These are phyloP conservation scores for Neoscelio sp. DNA, from an alignment of 2,888 invertebrate genomes.

Conservation along the genomic window DNA sequence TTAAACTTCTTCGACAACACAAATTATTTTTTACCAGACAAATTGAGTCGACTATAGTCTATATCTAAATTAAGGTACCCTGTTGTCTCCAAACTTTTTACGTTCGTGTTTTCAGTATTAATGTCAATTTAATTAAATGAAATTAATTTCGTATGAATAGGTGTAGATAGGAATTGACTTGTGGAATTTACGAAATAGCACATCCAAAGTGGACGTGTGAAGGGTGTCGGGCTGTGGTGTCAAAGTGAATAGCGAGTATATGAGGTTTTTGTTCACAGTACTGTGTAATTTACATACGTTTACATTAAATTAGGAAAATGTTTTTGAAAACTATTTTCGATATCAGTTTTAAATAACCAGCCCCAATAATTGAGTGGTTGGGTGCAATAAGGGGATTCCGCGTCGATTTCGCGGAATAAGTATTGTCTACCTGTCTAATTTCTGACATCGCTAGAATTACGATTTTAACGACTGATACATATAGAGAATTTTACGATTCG, in stretches of 20 bases:
- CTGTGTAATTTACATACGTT: conserved; percentile 24
- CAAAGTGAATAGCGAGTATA: conserved; percentile 63
- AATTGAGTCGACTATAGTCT: conserved; percentile 17
- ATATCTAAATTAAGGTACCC: conserved; percentile 26
- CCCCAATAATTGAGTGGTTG: too few relatives aligned
- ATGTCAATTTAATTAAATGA: conserved; percentile 62
- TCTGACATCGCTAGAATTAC: too few relatives aligned
- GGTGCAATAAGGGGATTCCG: too few relatives aligned
- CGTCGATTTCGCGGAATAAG: too few relatives aligned
- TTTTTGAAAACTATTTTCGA: too few relatives aligned
- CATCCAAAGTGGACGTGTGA: conserved; percentile 41
- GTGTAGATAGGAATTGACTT: conserved; percentile 53
- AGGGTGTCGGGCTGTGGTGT: conserved; percentile 58
- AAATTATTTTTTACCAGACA: not conserved
- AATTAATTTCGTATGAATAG: conserved; percentile 64
- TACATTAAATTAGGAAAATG: conserved; percentile 63
- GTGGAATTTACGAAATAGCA: conserved; percentile 62
- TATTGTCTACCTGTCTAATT: too few relatives aligned
- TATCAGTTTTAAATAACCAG: too few relatives aligned
- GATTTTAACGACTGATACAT: too few relatives aligned
- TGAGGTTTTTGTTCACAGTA: conserved; percentile 46
- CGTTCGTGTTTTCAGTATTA: conserved; percentile 23
- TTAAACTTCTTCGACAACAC: too few relatives aligned
- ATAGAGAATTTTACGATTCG: too few relatives aligned
- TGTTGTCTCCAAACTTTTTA: conserved; percentile 12